Percentiles rank a stretch among this genome's conserved stretches.
Evolutionary conservation across 2,888 invertebrate species (phyloP).

Genomic region (Dolichomitus sp.): DNA sequence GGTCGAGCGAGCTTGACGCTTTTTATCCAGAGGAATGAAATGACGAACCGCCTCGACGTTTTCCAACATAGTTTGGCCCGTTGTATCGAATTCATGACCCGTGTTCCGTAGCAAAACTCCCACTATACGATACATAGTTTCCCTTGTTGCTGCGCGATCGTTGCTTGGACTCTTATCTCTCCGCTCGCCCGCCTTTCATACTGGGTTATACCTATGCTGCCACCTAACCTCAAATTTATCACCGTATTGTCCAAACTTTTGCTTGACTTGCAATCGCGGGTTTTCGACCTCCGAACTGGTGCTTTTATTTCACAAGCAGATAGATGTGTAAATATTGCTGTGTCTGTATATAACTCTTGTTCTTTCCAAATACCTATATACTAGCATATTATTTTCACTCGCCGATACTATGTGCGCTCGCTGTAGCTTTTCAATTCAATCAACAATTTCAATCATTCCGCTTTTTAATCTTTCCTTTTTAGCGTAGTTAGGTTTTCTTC

Average conservation of each 20-base stretch:
- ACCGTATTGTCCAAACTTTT: constrained; percentile 6
- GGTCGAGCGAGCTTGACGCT: constrained; percentile 22
- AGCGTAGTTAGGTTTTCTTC: no score
- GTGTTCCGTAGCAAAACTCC: constrained; percentile 23
- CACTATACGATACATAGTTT: constrained; percentile 2
- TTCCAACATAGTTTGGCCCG: background rate
- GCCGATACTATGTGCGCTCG: no score
- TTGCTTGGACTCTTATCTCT: background rate
- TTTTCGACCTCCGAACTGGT: constrained; percentile 1
- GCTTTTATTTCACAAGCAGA: background rate
- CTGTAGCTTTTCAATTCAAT: no score
- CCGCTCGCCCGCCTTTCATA: background rate
- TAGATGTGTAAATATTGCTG: background rate
- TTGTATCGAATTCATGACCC: constrained; percentile 49
- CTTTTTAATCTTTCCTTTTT: no score
- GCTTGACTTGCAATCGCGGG: background rate
- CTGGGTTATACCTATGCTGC: background rate
- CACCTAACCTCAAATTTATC: constrained; percentile 5
- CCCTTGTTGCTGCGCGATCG: background rate
- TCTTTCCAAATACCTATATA: no score
- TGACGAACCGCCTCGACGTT: constrained; percentile 28
- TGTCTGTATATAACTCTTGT: no score
- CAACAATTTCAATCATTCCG: no score
- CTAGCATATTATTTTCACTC: no score
- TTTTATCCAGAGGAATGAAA: constrained; percentile 18